phyloP scores from a whole-genome alignment of 1,140 invertebrate genomes.

The Sitobion miscanthi region DNA sequence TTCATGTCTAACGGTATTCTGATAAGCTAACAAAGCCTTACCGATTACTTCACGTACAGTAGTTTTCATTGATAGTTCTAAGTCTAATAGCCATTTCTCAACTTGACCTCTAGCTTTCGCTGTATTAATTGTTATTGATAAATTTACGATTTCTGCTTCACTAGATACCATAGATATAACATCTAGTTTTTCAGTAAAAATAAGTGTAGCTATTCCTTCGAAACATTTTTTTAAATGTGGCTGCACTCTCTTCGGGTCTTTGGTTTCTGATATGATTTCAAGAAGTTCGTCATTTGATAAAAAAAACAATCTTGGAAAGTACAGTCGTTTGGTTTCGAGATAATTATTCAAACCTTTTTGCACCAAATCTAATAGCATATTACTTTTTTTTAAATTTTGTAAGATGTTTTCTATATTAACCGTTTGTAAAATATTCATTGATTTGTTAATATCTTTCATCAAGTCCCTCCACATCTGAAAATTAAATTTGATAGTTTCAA shows the following conservation, averaged over 20 bases:
- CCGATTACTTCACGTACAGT: conserved; percentile 72
- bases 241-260: conserved; percentile 91
- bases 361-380: conserved; percentile 83
- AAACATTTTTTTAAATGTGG: conserved; percentile 97
- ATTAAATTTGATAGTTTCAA: neutral
- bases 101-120: conserved; percentile 88
- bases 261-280: conserved; percentile 95
- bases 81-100: conserved; percentile 93
- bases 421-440: conserved; percentile 83
- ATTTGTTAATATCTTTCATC: conserved; percentile 83
- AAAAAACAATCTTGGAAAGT: conserved; percentile 96
- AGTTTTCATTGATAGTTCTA: conserved; percentile 90
- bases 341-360: conserved; percentile 93
- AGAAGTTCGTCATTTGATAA: conserved; percentile 95
- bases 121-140: conserved; percentile 85
- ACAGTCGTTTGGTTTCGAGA: conserved; percentile 92
- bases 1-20: conserved; percentile 68
- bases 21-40: conserved; percentile 72
- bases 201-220: conserved; percentile 85
- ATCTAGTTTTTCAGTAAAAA: conserved; percentile 83
- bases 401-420: conserved; percentile 92
- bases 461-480: conserved; percentile 86
- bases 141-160: conserved; percentile 83
- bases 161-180: conserved; percentile 89
- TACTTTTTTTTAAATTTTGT: conserved; percentile 87